Evolutionary conservation across 2,888 invertebrate genomes (phyloP).

Genomic region (Choristoneura rosaceana): DNA sequence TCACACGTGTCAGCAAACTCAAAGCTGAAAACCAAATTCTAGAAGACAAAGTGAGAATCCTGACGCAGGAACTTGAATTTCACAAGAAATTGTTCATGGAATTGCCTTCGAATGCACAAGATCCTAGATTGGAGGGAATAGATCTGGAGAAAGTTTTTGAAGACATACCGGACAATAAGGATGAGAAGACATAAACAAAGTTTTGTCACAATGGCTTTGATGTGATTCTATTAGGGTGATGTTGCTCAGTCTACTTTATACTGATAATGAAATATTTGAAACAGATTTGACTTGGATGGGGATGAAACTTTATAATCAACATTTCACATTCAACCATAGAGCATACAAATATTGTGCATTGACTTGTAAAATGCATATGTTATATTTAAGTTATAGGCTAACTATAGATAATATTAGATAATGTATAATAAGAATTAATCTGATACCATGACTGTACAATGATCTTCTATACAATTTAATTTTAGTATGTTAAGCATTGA

Average conservation of each 20-base stretch:
- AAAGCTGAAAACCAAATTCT: slow-evolving; percentile 92
- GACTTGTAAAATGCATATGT: too few relatives aligned
- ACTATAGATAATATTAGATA: too few relatives aligned
- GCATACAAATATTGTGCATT: too few relatives aligned
- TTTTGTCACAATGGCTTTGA: slow-evolving; percentile 28
- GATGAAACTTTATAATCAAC: too few relatives aligned
- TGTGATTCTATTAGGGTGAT: not conserved
- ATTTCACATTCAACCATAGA: too few relatives aligned
- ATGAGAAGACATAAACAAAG: slow-evolving; percentile 50
- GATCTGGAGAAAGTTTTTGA: slow-evolving; percentile 85
- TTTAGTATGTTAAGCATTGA: too few relatives aligned
- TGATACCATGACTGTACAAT: too few relatives aligned
- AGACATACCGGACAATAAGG: slow-evolving; percentile 79
- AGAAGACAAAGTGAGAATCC: slow-evolving; percentile 92
- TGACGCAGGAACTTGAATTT: slow-evolving; percentile 92
- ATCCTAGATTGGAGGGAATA: slow-evolving; percentile 83
- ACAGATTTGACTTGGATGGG: too few relatives aligned
- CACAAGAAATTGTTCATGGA: slow-evolving; percentile 92
- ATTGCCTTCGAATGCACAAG: slow-evolving; percentile 88
- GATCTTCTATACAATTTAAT: too few relatives aligned
- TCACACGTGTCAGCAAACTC: slow-evolving; percentile 89
- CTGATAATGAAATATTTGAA: not conserved
- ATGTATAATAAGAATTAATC: too few relatives aligned
- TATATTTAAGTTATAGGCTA: too few relatives aligned
- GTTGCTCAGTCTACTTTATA: not conserved